Evolutionary conservation across 1,140 invertebrate genomes (phyloP).

Genomic region (Acyrthosiphon pisum): DNA sequence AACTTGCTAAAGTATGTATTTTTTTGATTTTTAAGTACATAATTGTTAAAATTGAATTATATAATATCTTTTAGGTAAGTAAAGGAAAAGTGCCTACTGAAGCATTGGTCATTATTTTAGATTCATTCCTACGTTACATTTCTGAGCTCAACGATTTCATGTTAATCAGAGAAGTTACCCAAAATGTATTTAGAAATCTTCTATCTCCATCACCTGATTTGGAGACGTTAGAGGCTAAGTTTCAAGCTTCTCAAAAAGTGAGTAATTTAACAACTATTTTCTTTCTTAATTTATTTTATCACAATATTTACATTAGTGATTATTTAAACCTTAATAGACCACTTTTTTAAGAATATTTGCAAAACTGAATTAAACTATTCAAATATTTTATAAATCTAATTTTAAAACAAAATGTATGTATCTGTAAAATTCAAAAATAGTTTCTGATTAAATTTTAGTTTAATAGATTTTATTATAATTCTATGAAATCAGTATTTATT

Average conservation of each 20-base stretch:
- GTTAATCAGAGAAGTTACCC: slow-evolving; percentile 1
- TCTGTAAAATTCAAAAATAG: too few species aligned
- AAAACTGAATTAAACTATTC: too few species aligned
- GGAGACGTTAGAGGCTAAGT: slow-evolving; percentile 22
- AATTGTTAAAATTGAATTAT: slow-evolving; percentile 53
- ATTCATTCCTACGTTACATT: slow-evolving; percentile 30
- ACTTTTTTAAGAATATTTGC: too few species aligned
- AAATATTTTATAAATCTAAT: too few species aligned
- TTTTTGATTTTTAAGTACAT: not conserved
- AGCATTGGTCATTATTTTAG: slow-evolving; percentile 62
- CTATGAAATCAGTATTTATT: too few species aligned
- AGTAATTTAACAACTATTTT: not conserved
- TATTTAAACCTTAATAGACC: too few species aligned
- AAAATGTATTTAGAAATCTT: slow-evolving; percentile 51
- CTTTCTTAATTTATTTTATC: too few species aligned
- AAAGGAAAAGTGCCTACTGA: slow-evolving; percentile 68
- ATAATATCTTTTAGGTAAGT: slow-evolving; percentile 66
- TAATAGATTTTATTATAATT: too few species aligned
- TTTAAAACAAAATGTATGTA: too few species aligned
- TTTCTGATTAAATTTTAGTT: too few species aligned
- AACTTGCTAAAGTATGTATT: slow-evolving; percentile 79
- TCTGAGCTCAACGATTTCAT: slow-evolving; percentile 11
- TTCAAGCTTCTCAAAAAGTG: slow-evolving; percentile 17
- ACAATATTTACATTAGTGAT: too few species aligned
- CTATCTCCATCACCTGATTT: slow-evolving; percentile 24